Percentiles rank a stretch among this genome's conserved stretches.
These are phyloP conservation scores for Phortica variegata DNA, from an alignment of 1,140 invertebrate genomes.

Conservation along the genomic window DNA sequence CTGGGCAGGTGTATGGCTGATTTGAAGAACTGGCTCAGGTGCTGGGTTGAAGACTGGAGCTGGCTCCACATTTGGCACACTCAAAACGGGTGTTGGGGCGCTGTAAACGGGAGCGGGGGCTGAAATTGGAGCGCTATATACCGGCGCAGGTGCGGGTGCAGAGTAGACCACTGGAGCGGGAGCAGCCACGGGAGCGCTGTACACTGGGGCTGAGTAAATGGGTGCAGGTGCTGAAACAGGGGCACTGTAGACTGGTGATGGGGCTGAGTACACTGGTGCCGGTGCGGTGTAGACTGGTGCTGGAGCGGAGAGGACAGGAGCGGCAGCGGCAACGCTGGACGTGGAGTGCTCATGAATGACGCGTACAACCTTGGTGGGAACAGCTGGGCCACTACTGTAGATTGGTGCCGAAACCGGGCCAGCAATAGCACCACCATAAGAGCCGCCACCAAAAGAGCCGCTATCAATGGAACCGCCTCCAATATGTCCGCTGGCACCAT, in stretches of 20 bases:
- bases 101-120: conserved; percentile 14
- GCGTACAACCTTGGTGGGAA: conserved; percentile 40
- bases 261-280: conserved; percentile 1
- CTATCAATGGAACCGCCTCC: conserved; percentile 6
- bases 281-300: conserved; percentile 18
- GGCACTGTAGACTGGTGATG: background rate
- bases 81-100: conserved; percentile 17
- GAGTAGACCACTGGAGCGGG: conserved; percentile 22
- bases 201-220: background rate
- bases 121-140: conserved; percentile 21
- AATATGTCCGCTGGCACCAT: background rate
- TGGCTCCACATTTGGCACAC: conserved; percentile 12
- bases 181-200: conserved; percentile 14
- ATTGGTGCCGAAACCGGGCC: conserved; percentile 6
- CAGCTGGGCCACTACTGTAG: conserved; percentile 7
- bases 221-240: too few relatives aligned
- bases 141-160: conserved; percentile 20
- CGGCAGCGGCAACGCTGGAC: background rate
- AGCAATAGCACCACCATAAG: conserved; percentile 1
- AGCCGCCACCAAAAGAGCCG: conserved; percentile 2
- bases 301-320: conserved; percentile 11
- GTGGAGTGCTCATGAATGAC: conserved; percentile 41
- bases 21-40: conserved; percentile 22
- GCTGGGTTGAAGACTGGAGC: conserved; percentile 15
- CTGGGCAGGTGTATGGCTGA: conserved; percentile 39